These are phyloP conservation scores for Orbicella faveolata DNA, from an alignment of 64 coral and sea anemone genomes.

Conservation along the genomic window DNA sequence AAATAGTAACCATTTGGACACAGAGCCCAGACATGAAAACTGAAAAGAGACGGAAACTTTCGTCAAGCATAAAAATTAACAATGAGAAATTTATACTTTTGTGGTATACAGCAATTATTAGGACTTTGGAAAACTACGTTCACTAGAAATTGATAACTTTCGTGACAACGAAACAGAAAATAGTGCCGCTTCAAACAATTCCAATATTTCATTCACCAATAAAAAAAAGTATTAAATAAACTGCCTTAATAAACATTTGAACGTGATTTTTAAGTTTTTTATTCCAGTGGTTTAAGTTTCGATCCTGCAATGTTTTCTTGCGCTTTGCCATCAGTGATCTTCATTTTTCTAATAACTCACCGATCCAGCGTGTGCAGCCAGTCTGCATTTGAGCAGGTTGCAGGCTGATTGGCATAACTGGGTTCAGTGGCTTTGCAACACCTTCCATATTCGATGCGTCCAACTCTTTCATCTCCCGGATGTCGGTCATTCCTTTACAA, in stretches of 20 bases:
- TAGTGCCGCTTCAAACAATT: no score
- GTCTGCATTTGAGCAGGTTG: not conserved
- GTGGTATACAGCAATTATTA: no score
- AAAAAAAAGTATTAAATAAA: no score
- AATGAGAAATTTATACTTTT: not conserved
- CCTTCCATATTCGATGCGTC: not conserved
- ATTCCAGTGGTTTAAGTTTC: no score
- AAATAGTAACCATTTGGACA: slow-evolving; percentile 10
- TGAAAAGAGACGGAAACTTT: not conserved
- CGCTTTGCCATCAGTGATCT: no score
- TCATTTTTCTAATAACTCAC: not conserved
- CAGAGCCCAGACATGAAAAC: not conserved
- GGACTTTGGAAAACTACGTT: no score
- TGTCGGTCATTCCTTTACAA: not conserved
- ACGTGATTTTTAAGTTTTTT: no score
- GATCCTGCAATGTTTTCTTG: no score
- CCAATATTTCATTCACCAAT: no score
- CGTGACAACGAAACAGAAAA: no score
- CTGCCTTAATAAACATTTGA: no score
- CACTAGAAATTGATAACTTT: no score
- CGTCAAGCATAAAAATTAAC: not conserved
- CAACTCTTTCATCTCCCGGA: not conserved
- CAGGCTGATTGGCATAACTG: not conserved
- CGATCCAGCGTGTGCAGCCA: not conserved
- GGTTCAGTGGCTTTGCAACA: not conserved